Base-by-base conservation (phyloP, 2,797 vertebrate genomes). In the Carapus acus region DNA sequence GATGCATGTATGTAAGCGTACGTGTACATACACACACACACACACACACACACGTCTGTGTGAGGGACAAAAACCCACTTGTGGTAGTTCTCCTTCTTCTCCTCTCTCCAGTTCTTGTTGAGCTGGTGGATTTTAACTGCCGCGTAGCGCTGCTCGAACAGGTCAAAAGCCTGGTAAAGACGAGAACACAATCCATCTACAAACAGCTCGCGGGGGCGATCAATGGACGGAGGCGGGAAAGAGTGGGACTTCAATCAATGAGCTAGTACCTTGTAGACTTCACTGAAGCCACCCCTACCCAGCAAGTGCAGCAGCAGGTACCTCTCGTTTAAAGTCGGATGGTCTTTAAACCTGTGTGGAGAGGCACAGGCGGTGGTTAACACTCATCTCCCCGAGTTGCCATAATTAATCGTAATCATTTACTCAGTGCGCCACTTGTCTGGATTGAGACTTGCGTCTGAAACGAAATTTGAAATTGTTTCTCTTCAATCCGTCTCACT, bases 41-140 rank as follows among this genome's bases (percentile, higher is more conserved):
- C n/a, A n/a, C n/a, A n/a, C n/a, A n/a, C n/a, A n/a, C n/a, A n/a
- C n/a, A n/a, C n/a, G n/a, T n/a, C n/a, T n/a, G n/a, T n/a, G n/a
- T n/a, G n/a, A n/a, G 3, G 3, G 0, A 7, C 7, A 6, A 40
- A 46, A 45, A 85, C 86, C 79, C 91, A 98, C 95, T 98, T 99
- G 86, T 98, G 94, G 72, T 99, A 99, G 80, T 99, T 99, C 84
- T 98, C 96, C 71, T 98, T 98, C 74, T 99, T 99, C 86, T 99
- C 95, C 71, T 99, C 95, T 74, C 95, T 92, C 95, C 95, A 98
- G 90, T 96, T 98, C 87, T 99, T 98, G 86, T 99, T 99, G 78
- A 99, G 93, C 73, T 98, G 96, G 80, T 99, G 96, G 82, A 99
- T 99, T 88, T 99, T 99, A 80, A 99, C 96, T 74, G 96, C 96